These are phyloP conservation scores for Nowickia ferox DNA, from an alignment of 2,888 invertebrate genomes.

Conservation along the genomic window DNA sequence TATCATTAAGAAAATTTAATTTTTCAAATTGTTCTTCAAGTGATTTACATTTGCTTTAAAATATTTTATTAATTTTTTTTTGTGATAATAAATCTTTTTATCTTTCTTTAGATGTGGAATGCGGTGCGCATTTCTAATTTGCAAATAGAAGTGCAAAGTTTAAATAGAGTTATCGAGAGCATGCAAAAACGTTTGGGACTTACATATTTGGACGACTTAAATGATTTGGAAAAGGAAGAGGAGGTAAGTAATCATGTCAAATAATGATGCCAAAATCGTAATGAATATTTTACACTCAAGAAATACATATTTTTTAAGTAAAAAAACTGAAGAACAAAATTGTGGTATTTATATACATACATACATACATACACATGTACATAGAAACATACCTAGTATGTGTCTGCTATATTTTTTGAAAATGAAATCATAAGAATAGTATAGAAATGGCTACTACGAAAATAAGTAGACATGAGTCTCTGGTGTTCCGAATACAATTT, in stretches of 20 bases:
- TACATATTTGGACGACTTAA: conserved; percentile 81
- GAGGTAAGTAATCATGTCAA: conserved; percentile 77
- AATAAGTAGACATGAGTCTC: conserved; percentile 40
- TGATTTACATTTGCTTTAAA: neutral
- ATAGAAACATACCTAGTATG: neutral
- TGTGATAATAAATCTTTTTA: conserved; percentile 6
- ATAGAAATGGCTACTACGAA: conserved; percentile 38
- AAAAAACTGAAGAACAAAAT: no score
- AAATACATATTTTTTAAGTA: neutral
- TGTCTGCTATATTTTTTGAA: conserved; percentile 18
- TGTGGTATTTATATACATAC: neutral
- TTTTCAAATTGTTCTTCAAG: neutral
- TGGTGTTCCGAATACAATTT: conserved; percentile 47
- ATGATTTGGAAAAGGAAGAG: conserved; percentile 81
- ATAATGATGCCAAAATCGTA: neutral
- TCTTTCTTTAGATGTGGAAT: conserved; percentile 79
- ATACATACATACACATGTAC: neutral
- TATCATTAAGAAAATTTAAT: neutral
- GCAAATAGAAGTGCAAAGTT: conserved; percentile 78
- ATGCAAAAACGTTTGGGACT: conserved; percentile 81
- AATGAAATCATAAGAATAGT: conserved; percentile 62
- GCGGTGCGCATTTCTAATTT: conserved; percentile 78
- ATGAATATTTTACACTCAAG: conserved; percentile 16
- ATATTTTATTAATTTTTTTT: neutral
- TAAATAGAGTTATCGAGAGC: conserved; percentile 78